Evolutionary conservation across 2,888 invertebrate species (phyloP), one percentile per base, ranked within the genome.

Genomic region (Trissolcus brochymenae): DNA sequence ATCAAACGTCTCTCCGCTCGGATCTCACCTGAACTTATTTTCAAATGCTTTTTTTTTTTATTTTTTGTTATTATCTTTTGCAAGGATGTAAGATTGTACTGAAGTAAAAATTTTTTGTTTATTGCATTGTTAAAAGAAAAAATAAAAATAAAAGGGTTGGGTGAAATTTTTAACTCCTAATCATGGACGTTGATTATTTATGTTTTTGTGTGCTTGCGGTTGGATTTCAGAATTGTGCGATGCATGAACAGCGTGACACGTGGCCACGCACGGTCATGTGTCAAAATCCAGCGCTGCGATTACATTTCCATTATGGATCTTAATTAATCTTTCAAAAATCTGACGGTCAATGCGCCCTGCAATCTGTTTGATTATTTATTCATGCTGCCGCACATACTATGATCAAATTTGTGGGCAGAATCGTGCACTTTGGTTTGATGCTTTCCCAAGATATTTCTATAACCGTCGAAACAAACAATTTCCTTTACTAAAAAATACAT

Each of bases 121-220:
- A n/a, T n/a, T n/a, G n/a, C n/a, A n/a, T n/a, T n/a, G n/a, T n/a
- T n/a, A n/a, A n/a, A n/a, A n/a, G n/a, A n/a, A 25, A 25, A 25
- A 6, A 25, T 25, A 4, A 25, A 35, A 35, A 35, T 7, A 29
- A 29, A n/a, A 29, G 2, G 13, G 19, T 53, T 53, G 53, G 29
- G 14, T 41, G 2, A 64, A 62, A 54, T 21, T 25, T 49, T 25
- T 49, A 35, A 35, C 35, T 35, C 14, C 7, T 49, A 21, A 25
- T 60, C 55, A 62, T 25, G 41, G 35, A 14, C 61, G 62, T 21
- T 51, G 50, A 43, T 67, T 55, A 77, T 68, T 64, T 68, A 64
- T 50, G 60, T 61, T 65, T 77, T 77, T 56, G 77, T 73, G 72
- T 77, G 77, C 40, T 77, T 64, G 72, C 29, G 72, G 77, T 77